Evolutionary conservation across 2,113 vertebrate genomes (phyloP).

Genomic region (Ivindomyrus marchei): DNA sequence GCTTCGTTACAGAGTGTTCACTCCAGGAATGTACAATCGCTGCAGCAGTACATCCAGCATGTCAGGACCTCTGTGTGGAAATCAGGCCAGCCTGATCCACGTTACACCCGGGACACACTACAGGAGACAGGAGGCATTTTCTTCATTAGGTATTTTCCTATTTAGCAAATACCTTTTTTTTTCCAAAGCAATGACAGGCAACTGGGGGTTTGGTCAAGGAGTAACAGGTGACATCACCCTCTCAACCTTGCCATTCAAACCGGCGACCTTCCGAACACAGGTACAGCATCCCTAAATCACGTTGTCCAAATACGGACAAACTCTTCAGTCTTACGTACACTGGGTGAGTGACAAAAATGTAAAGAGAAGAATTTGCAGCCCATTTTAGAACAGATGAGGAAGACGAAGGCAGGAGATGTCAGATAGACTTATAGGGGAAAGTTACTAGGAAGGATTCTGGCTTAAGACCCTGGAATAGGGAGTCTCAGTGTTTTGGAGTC

Average conservation of each 20-base stretch:
- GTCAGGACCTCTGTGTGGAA: not conserved
- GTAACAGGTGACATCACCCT: not conserved
- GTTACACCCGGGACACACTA: not conserved
- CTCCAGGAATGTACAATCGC: not conserved
- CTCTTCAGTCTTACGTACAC: not conserved
- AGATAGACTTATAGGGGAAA: not conserved
- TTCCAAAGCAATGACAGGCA: too few species aligned
- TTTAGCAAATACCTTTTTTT: not conserved
- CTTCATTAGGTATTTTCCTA: not conserved
- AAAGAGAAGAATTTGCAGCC: not conserved
- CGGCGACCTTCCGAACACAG: not conserved
- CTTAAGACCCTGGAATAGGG: not conserved
- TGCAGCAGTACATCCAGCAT: not conserved
- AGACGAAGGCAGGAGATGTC: not conserved
- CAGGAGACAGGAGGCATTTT: not conserved
- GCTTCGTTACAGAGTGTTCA: not conserved
- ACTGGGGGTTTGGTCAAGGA: not conserved
- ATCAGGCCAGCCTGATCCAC: not conserved
- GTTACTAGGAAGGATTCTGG: not conserved
- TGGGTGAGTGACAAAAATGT: not conserved
- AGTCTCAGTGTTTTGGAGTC: not conserved
- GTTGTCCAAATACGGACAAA: not conserved
- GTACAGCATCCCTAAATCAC: not conserved
- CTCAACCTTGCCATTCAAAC: not conserved
- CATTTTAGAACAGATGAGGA: not conserved